Base-by-base conservation (phyloP, 1,140 invertebrate genomes). In the Colletes gigas region DNA sequence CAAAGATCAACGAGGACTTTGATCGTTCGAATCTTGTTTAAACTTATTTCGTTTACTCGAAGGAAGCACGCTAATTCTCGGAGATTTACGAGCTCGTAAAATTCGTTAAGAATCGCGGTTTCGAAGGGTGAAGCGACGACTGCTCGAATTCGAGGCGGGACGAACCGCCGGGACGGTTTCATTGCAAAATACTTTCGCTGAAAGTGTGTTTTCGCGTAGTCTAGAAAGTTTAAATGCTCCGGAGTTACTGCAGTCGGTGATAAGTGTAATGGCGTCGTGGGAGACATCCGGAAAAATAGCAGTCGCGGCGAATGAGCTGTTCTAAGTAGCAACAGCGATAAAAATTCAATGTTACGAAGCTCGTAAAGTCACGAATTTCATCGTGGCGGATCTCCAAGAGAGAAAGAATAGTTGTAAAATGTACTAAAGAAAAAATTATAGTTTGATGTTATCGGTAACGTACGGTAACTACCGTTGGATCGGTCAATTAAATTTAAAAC, bases 201-300 rank as follows among this genome's bases (percentile, higher is more conserved):
- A 9, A 66, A 47, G 17, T 47, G 63, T 47, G 50, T 12, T 50
- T 12, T 66, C 41, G 7, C 41, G 17, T 47, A 19, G 17, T 47
- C 19, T 66, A 66, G 63, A 66, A 66, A 66, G 63, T 66, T 66
- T 41, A 47, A 44, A 15, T 17, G 39, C 63, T 17, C 39, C 15
- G 41, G 17, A 10, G 41, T 44, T 47, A 44, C 17, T n/a, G 8
- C 3, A n/a, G n/a, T 3, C 57, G 57, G 8, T 19, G n/a, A 59
- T 59, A 19, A 4, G 21, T 62, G 59, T 14, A 62, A 62, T 39
- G 59, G 10, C 21, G 59, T 19, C 19, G 59, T 8, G 19, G 21
- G n/a, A 30, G 59, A 62, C 30, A 39, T 30, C 21, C 59, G 59
- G 59, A 62, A 62, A 62, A 62, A 39, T 62, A 62, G 59, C 59